A percentile compares a stretch with the other conserved stretches of the same genome.
phyloP scores from a whole-genome alignment of 2,888 invertebrate species.

The Pterobdella sp. region DNA sequence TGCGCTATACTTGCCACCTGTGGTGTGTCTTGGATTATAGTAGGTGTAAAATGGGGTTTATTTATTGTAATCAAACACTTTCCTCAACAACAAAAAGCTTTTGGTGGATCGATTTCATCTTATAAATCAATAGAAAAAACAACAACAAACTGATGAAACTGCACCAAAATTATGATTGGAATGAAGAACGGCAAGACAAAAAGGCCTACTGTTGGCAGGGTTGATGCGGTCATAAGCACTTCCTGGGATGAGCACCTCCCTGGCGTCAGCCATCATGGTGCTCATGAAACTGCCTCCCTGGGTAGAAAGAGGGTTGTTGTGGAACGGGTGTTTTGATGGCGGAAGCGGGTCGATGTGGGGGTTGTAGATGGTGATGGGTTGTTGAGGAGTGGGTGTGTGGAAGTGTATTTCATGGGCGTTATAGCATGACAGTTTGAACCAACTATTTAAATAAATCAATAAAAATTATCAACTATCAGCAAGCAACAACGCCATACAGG shows the following conservation, averaged over 20 bases:
- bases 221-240: slow-evolving; percentile 75
- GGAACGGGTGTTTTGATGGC: background rate
- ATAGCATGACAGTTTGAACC: background rate
- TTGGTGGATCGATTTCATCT: background rate
- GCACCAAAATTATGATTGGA: background rate
- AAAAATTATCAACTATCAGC: background rate
- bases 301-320: background rate
- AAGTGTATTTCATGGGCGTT: background rate
- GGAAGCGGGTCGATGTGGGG: background rate
- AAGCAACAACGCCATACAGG: slow-evolving; percentile 56
- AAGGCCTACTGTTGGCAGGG: slow-evolving; percentile 22
- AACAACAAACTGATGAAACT: background rate
- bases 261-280: slow-evolving; percentile 89
- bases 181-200: background rate
- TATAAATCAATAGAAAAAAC: background rate
- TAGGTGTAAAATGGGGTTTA: too few relatives aligned
- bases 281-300: slow-evolving; percentile 81
- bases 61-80: too few relatives aligned
- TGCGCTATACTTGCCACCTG: slow-evolving; percentile 35
- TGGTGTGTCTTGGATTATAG: background rate
- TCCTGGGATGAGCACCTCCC: slow-evolving; percentile 87
- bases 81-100: too few relatives aligned
- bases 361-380: background rate
- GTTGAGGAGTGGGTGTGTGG: background rate
- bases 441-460: background rate